phyloP scores from a whole-genome alignment of 1,140 invertebrate species.

The Coboldia fuscipes region DNA sequence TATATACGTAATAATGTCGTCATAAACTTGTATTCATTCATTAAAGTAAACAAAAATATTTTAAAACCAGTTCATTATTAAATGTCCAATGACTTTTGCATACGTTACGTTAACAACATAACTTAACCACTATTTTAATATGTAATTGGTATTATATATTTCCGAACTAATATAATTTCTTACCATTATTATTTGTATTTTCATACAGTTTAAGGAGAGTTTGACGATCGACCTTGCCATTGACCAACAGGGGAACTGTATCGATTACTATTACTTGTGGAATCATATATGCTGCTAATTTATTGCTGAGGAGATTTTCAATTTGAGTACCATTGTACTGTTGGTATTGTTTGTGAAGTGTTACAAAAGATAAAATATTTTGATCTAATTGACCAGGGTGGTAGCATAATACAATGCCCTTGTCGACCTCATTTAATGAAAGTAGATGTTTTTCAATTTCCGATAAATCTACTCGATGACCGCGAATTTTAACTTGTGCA shows the following conservation, averaged over 20 bases:
- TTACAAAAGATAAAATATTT: conserved; percentile 50
- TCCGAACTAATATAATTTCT: conserved; percentile 6
- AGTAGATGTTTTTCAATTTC: conserved; percentile 48
- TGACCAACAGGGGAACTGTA: conserved; percentile 51
- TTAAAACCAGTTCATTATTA: too few species aligned
- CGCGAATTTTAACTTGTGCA: conserved; percentile 69
- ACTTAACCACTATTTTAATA: not conserved
- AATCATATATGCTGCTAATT: conserved; percentile 51
- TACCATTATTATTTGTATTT: conserved; percentile 37
- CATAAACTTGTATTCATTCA: too few species aligned
- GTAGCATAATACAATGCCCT: conserved; percentile 50
- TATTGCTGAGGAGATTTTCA: conserved; percentile 34
- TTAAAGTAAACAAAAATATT: too few species aligned
- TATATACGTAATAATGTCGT: too few species aligned
- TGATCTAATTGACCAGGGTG: conserved; percentile 47
- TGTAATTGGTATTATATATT: conserved; percentile 2
- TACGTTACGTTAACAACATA: too few species aligned
- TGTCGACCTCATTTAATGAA: conserved; percentile 15
- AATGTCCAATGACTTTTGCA: too few species aligned
- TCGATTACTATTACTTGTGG: conserved; percentile 53
- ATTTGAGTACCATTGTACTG: conserved; percentile 33
- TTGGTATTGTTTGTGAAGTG: conserved; percentile 25
- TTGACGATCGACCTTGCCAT: conserved; percentile 71
- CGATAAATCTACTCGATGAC: conserved; percentile 61
- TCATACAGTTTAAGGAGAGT: conserved; percentile 46